These are phyloP conservation scores for Copidosoma aretas DNA, from an alignment of 2,888 invertebrate species.

Conservation along the genomic window DNA sequence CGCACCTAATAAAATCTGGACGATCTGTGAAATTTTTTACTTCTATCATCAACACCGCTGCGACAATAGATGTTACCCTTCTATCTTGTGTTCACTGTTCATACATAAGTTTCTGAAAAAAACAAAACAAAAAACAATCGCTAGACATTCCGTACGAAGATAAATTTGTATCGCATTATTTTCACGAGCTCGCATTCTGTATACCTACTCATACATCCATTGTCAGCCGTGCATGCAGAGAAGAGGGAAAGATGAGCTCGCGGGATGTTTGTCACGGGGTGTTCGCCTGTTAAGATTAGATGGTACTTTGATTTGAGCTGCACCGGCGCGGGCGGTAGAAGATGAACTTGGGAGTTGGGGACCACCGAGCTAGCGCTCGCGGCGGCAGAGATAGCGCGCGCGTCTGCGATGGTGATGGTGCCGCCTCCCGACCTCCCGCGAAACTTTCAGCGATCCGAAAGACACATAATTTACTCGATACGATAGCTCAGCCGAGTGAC, in stretches of 20 bases:
- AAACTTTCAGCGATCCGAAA: background rate
- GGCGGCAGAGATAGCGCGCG: background rate
- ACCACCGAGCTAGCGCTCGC: background rate
- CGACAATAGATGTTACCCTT: no score
- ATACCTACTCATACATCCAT: no score
- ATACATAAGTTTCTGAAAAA: no score
- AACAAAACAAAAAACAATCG: no score
- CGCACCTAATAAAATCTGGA: no score
- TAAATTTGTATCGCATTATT: no score
- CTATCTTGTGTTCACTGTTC: no score
- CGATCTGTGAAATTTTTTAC: no score
- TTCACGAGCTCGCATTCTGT: no score
- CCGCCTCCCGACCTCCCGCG: background rate
- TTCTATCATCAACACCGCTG: no score
- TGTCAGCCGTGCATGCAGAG: background rate
- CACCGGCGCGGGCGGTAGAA: no score
- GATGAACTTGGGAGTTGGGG: background rate
- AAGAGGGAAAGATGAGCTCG: conserved; percentile 8
- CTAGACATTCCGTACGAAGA: no score
- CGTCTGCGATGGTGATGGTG: background rate
- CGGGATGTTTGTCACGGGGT: background rate
- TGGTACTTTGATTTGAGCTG: background rate
- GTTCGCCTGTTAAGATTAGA: background rate
- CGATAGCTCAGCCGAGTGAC: background rate
- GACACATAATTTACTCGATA: background rate